A percentile compares a stretch with the other conserved stretches of the same genome.
Conservation (phyloP, 1,140 invertebrate genomes). For the Vollenhovia emeryi region DNA sequence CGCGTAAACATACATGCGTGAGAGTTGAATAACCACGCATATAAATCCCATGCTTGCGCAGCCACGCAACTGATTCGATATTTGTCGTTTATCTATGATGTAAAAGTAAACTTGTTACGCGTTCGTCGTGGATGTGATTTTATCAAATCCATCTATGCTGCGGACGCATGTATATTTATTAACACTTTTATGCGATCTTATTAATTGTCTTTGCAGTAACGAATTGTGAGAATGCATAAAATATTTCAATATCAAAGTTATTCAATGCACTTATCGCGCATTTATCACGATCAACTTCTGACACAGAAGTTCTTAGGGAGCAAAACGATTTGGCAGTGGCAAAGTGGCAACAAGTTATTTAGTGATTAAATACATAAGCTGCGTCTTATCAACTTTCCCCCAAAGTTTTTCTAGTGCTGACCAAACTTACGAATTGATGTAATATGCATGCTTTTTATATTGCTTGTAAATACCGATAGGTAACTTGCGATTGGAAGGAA, state of each 20-base stretch:
- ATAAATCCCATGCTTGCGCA: constrained; percentile 66
- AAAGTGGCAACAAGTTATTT: not conserved
- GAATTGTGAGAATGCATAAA: not conserved
- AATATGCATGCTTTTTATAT: not conserved
- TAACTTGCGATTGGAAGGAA: not conserved
- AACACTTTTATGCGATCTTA: constrained; percentile 11
- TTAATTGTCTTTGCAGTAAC: not conserved
- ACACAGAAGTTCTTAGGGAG: not conserved
- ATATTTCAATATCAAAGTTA: not conserved
- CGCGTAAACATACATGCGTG: not conserved
- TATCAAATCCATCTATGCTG: not conserved
- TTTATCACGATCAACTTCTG: not conserved
- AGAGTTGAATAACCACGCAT: not conserved
- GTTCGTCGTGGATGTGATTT: not conserved
- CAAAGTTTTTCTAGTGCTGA: too few relatives aligned
- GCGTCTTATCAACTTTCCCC: not conserved
- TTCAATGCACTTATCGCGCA: not conserved
- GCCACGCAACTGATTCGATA: constrained; percentile 34
- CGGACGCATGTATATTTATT: not conserved
- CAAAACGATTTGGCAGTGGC: not conserved
- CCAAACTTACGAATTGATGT: not conserved
- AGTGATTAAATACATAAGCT: not conserved
- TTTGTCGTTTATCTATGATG: constrained; percentile 23
- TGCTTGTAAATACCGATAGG: not conserved
- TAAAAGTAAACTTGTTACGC: constrained; percentile 71